Evolutionary conservation across 2,113 vertebrate genomes (phyloP), one percentile per base, ranked within the genome.

Genomic region (Todiramphus chloris): DNA sequence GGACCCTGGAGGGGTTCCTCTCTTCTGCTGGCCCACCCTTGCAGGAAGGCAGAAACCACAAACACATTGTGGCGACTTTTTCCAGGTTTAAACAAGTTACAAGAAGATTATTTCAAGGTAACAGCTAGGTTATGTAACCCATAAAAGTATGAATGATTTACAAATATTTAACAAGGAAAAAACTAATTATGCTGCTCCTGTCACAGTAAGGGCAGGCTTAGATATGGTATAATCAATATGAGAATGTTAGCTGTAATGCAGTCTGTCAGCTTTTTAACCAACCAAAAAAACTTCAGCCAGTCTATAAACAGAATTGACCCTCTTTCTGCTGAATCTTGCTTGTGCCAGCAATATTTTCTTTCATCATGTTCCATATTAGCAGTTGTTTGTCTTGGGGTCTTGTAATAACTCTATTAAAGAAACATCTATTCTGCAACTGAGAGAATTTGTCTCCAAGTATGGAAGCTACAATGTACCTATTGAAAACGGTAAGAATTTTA

Each of bases 171-270:
- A 98, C 98, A 96, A 97, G 97, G 91, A 91, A 96, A 97, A 97
- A 98, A 97, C 97, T 98, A 98, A 98, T 98, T 98, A 98, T 97
- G 92, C 90, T 68, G 43, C 96, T 98, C 97, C 96, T 98, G 97
- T 98, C 97, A 98, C 93, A 79, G 92, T 91, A 94, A 99, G 98
- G 97, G 98, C 98, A 98, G 97, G 95, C 97, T 97, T 96, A 97
- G 98, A 98, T 99, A 99, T 98, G 97, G 98, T 98, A 98, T 99
- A 99, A 99, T 99, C 99, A 99, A 99, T 99, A 99, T 94, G 95
- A 94, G 98, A 98, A 98, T 98, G 98, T 98, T 99, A 97, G 89
- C 97, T 92, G 97, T 99, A 99, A 99, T 98, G 98, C 96, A 99
- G 98, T 98, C 98, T 99, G 99, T 98, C 98, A 98, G 98, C 98